Percentiles rank a stretch among this genome's conserved stretches.
phyloP scores from a whole-genome alignment of 2,113 vertebrate species.

The Mastomys natalensis region DNA sequence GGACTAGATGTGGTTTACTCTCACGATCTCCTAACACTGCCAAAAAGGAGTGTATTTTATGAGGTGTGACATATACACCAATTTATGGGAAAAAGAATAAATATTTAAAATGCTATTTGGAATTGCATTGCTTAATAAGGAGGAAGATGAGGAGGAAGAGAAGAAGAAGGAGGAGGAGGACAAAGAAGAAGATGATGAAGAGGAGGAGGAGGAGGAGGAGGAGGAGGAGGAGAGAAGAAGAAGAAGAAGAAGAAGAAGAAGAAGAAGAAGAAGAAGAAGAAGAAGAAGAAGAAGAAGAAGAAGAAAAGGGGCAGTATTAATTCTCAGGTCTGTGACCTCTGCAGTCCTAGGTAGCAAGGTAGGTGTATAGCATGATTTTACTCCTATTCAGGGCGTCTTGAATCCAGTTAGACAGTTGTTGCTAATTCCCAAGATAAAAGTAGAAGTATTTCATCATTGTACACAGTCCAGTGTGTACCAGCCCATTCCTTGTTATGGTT shows the following conservation, averaged over 20 bases:
- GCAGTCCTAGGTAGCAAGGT: neutral
- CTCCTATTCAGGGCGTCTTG: neutral
- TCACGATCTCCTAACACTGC: neutral
- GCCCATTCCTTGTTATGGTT: neutral
- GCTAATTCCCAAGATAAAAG: neutral
- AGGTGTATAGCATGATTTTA: neutral
- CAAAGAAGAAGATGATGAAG: too few relatives aligned
- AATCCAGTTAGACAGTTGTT: neutral
- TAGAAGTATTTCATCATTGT: neutral
- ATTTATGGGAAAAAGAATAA: neutral
- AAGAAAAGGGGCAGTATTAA: too few relatives aligned
- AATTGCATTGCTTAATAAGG: neutral
- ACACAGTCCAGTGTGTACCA: neutral
- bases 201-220: accelerated
- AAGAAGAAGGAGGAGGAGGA: neutral
- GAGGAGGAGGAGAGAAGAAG: accelerated
- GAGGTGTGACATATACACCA: neutral
- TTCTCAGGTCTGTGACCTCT: neutral
- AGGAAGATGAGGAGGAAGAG: neutral
- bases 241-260: too few relatives aligned
- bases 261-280: too few relatives aligned
- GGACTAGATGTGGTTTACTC: neutral
- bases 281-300: too few relatives aligned
- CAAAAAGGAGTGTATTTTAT: neutral
- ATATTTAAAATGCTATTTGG: neutral